Conservation (phyloP, 2,113 vertebrate genomes). For the Pollimyrus isidori region DNA sequence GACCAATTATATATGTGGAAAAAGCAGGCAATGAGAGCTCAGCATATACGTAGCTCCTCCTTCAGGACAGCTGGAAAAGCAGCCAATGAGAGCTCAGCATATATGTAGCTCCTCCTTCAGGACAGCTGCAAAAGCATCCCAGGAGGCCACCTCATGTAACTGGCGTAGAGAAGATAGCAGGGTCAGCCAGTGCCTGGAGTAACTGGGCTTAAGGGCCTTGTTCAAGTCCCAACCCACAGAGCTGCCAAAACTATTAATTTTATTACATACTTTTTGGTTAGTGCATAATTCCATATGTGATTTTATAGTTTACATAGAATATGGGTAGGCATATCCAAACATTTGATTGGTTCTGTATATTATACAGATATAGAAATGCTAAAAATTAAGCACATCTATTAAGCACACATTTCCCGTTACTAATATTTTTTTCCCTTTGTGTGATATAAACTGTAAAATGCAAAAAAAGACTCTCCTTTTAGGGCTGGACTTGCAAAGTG, state of each 20-base stretch:
- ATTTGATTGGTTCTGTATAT: background rate
- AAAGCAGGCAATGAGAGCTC: too few relatives aligned
- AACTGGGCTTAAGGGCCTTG: background rate
- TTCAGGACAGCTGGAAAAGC: too few relatives aligned
- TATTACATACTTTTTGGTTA: background rate
- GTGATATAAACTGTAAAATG: background rate
- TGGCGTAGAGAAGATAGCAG: too few relatives aligned
- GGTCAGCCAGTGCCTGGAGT: background rate
- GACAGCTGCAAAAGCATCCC: too few relatives aligned
- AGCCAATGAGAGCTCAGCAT: too few relatives aligned
- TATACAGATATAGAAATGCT: background rate
- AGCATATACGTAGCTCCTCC: too few relatives aligned
- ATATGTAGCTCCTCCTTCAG: too few relatives aligned
- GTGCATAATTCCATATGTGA: background rate
- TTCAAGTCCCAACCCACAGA: background rate
- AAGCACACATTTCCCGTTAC: background rate
- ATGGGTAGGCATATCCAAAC: background rate
- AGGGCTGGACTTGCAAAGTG: background rate
- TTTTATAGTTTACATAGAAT: background rate
- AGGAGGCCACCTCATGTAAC: too few relatives aligned
- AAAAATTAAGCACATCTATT: background rate
- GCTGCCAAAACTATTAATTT: background rate
- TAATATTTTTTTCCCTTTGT: background rate
- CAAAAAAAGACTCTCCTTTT: background rate
- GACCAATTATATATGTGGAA: too few relatives aligned